Percentiles rank a stretch among this genome's conserved stretches.
phyloP scores from a whole-genome alignment of 37 sponge, comb jelly and placozoan species.

The Mnemiopsis leidyi region DNA sequence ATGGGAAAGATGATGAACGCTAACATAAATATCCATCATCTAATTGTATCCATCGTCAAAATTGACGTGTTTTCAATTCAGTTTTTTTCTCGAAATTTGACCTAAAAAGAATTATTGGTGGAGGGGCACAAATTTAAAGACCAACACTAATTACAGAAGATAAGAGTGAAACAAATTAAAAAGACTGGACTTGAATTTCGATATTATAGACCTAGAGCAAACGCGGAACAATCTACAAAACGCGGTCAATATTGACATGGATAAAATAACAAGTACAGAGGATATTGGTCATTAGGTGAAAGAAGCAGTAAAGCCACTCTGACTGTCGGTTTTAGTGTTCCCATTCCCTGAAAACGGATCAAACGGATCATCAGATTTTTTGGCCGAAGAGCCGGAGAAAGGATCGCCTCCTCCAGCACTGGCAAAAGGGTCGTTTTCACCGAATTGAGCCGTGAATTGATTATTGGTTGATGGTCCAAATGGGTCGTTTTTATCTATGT shows the following conservation, averaged over 20 bases:
- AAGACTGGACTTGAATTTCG: not conserved
- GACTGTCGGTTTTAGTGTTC: not conserved
- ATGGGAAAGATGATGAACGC: too few relatives aligned
- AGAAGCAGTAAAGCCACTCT: not conserved
- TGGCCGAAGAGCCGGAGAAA: not conserved
- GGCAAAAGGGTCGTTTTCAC: constrained; percentile 6
- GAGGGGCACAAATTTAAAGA: too few relatives aligned
- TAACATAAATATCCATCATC: too few relatives aligned
- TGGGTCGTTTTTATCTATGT: not conserved
- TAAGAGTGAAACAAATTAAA: not conserved
- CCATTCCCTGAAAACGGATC: not conserved
- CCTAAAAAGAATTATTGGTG: too few relatives aligned
- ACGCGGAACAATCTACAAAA: not conserved
- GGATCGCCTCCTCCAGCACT: not conserved
- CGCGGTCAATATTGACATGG: not conserved
- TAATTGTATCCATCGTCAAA: too few relatives aligned
- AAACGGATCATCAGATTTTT: not conserved
- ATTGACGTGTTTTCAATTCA: too few relatives aligned
- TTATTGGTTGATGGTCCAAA: not conserved
- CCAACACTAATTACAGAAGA: too few relatives aligned
- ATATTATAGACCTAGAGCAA: not conserved
- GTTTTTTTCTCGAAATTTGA: too few relatives aligned
- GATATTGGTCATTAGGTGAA: constrained; percentile 21
- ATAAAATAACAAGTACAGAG: not conserved
- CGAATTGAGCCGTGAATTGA: not conserved